Evolutionary conservation across 53 echinoderm and acorn worm species (phyloP).

Genomic region (Holothuria leucospilota): DNA sequence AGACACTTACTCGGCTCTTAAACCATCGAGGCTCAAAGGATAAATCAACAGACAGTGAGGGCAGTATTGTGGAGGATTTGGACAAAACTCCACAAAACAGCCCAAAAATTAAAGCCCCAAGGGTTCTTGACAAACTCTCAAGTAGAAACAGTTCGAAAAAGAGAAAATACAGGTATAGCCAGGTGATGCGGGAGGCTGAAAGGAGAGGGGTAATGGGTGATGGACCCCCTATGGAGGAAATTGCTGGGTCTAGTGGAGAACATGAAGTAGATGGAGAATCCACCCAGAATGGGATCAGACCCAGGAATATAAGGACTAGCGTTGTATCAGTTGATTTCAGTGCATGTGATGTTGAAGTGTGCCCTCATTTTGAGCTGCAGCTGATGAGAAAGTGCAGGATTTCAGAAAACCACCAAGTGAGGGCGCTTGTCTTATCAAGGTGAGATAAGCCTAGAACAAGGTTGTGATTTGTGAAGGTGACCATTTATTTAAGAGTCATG

Average conservation of each 20-base stretch:
- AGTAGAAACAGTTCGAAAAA: slow-evolving; percentile 67
- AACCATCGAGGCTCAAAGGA: slow-evolving; percentile 70
- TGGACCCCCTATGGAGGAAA: not conserved
- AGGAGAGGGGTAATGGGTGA: slow-evolving; percentile 72
- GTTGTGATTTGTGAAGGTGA: no score
- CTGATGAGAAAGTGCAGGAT: slow-evolving; percentile 83
- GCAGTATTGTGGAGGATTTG: slow-evolving; percentile 37
- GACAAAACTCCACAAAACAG: slow-evolving; percentile 52
- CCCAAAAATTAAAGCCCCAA: slow-evolving; percentile 52
- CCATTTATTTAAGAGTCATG: no score
- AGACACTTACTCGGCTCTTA: slow-evolving; percentile 72
- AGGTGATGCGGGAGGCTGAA: slow-evolving; percentile 80
- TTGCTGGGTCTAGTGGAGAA: not conserved
- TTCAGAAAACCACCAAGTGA: slow-evolving; percentile 88
- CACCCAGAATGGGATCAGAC: slow-evolving; percentile 19
- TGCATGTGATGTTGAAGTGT: slow-evolving; percentile 77
- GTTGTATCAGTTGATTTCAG: slow-evolving; percentile 66
- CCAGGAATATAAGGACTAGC: not conserved
- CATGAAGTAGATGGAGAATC: not conserved
- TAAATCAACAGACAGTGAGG: slow-evolving; percentile 54
- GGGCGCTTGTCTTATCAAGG: slow-evolving; percentile 87
- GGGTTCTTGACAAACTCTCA: slow-evolving; percentile 71
- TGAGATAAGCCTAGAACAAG: slow-evolving; percentile 19
- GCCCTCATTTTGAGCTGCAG: slow-evolving; percentile 75
- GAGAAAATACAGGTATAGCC: slow-evolving; percentile 89